Evolutionary conservation across 1,140 invertebrate genomes (phyloP).

Genomic region (Sarcophaga bullata): DNA sequence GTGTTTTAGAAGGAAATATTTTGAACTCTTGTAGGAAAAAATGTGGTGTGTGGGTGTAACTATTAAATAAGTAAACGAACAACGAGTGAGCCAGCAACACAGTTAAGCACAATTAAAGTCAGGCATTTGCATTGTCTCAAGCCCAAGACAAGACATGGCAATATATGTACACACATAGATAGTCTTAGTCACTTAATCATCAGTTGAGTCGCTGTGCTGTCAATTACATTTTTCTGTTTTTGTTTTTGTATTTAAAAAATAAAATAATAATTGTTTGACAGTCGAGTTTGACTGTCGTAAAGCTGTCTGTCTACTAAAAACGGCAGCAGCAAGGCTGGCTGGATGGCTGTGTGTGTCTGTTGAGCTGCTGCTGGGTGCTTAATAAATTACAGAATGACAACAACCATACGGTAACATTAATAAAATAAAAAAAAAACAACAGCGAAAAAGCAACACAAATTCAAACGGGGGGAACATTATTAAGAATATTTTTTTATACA

Average conservation of each 20-base stretch:
- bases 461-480: not conserved
- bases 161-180: too few relatives aligned
- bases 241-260: too few relatives aligned
- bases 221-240: not conserved
- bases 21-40: not conserved
- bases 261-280: too few relatives aligned
- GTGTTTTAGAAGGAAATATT: slow-evolving; percentile 2
- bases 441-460: not conserved
- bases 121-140: not conserved
- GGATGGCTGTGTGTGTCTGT: not conserved
- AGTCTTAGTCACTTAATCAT: slow-evolving; percentile 26
- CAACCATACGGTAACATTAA: too few relatives aligned
- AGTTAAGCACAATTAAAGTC: not conserved
- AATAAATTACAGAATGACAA: not conserved
- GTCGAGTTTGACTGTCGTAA: too few relatives aligned
- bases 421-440: too few relatives aligned
- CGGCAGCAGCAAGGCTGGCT: not conserved
- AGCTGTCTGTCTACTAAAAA: too few relatives aligned
- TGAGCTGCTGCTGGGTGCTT: not conserved
- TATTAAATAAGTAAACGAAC: not conserved
- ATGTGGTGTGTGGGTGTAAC: slow-evolving; percentile 22
- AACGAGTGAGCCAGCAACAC: not conserved
- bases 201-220: not conserved
- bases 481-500: slow-evolving; percentile 16
- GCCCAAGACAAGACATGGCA: not conserved